Evolutionary conservation across 1,140 invertebrate genomes (phyloP).

Genomic region (Drosophila murphyi): DNA sequence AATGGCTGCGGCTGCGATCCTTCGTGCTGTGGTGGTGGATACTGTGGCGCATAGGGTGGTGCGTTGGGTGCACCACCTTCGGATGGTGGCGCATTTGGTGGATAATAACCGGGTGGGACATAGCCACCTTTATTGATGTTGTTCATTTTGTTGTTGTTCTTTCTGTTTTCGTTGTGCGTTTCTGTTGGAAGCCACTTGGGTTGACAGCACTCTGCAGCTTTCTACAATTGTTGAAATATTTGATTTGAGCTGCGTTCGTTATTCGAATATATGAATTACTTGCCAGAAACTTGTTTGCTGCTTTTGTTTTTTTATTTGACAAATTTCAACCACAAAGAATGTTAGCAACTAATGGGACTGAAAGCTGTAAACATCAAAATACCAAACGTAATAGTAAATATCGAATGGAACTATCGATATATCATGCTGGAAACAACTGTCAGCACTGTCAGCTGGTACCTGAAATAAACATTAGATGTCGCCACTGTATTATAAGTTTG

Average conservation of each 20-base stretch:
- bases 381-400: background rate
- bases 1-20: conserved; percentile 15
- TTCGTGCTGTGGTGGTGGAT: conserved; percentile 7
- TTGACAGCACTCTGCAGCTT: conserved; percentile 31
- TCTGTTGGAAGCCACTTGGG: conserved; percentile 24
- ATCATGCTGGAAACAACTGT: background rate
- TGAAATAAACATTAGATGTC: background rate
- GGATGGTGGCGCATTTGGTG: conserved; percentile 66
- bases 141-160: conserved; percentile 46
- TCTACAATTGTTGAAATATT: background rate
- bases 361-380: background rate
- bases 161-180: conserved; percentile 19
- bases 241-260: background rate
- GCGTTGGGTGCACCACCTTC: conserved; percentile 25
- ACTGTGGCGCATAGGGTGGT: conserved; percentile 29
- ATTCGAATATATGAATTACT: background rate
- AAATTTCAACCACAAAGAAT: background rate
- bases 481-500: background rate
- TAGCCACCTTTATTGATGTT: conserved; percentile 76
- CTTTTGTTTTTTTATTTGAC: background rate
- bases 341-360: background rate
- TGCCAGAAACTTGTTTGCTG: background rate
- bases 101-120: conserved; percentile 68
- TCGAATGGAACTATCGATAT: background rate
- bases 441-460: background rate